Conservation (phyloP, 2,113 vertebrate species). For the Thinocorus orbignyianus region DNA sequence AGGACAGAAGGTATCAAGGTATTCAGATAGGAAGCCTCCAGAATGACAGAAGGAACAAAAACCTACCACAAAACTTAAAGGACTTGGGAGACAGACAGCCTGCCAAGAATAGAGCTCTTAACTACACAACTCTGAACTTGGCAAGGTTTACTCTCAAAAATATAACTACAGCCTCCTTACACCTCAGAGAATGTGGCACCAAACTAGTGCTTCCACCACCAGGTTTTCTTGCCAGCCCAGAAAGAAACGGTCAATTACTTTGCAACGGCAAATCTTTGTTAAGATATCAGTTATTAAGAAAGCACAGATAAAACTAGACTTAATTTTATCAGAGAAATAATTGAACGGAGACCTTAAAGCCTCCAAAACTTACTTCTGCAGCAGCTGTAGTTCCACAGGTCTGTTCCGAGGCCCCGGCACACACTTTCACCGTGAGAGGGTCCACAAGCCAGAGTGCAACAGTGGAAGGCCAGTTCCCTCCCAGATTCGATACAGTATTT, state of each 20-base stretch:
- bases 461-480: constrained; percentile 96
- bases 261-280: background rate
- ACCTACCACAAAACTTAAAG: background rate
- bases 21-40: background rate
- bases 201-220: background rate
- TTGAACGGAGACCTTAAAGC: background rate
- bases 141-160: background rate
- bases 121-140: background rate
- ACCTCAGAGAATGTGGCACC: accelerated
- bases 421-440: constrained; percentile 91
- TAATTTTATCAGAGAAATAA: background rate
- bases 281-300: background rate
- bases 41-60: background rate
- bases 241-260: background rate
- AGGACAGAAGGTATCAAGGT: background rate
- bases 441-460: constrained; percentile 95
- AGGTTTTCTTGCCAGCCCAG: background rate
- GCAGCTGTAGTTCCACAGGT: constrained; percentile 79
- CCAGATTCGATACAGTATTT: constrained; percentile 94
- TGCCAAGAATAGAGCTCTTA: background rate
- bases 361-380: constrained; percentile 78
- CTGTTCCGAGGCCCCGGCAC: constrained; percentile 80
- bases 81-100: background rate
- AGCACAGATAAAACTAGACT: background rate
- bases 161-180: background rate